phyloP scores from a whole-genome alignment of 2,888 invertebrate genomes.

The Drosophila colorata region DNA sequence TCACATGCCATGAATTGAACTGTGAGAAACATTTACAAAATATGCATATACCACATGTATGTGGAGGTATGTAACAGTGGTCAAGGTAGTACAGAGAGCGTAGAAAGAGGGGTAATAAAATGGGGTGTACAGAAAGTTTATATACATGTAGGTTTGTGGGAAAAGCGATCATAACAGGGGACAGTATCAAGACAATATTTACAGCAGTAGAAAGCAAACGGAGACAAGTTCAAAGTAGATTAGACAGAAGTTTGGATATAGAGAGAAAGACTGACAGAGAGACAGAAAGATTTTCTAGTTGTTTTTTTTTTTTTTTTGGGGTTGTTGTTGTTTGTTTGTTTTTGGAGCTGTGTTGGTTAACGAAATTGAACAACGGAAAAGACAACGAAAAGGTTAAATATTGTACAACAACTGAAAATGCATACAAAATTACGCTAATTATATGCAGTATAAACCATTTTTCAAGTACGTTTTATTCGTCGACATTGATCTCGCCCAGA shows the following conservation, averaged over 20 bases:
- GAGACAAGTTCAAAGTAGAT: constrained; percentile 49
- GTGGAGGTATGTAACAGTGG: constrained; percentile 25
- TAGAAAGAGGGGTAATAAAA: constrained; percentile 17
- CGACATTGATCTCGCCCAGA: constrained; percentile 92
- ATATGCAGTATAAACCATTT: constrained; percentile 60
- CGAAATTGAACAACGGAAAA: constrained; percentile 61
- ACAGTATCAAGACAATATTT: constrained; percentile 63
- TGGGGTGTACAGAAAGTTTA: constrained; percentile 31
- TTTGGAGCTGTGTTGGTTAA: constrained; percentile 49
- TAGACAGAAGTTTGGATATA: constrained; percentile 48
- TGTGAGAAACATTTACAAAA: constrained; percentile 41
- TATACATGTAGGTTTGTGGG: constrained; percentile 44
- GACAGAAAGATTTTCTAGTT: constrained; percentile 34
- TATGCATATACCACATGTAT: constrained; percentile 18
- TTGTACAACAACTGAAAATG: constrained; percentile 54
- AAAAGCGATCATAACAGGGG: constrained; percentile 49
- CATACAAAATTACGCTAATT: constrained; percentile 52
- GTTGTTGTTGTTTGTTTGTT: background rate
- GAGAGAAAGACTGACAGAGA: constrained; percentile 43
- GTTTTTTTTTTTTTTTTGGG: constrained; percentile 18
- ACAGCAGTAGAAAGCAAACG: constrained; percentile 59
- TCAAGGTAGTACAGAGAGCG: constrained; percentile 31
- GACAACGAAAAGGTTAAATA: constrained; percentile 49
- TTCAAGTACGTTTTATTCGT: constrained; percentile 86
- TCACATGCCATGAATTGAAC: constrained; percentile 55